These are phyloP conservation scores for Temnothorax rugatulus DNA, from an alignment of 2,888 invertebrate genomes.

Conservation along the genomic window DNA sequence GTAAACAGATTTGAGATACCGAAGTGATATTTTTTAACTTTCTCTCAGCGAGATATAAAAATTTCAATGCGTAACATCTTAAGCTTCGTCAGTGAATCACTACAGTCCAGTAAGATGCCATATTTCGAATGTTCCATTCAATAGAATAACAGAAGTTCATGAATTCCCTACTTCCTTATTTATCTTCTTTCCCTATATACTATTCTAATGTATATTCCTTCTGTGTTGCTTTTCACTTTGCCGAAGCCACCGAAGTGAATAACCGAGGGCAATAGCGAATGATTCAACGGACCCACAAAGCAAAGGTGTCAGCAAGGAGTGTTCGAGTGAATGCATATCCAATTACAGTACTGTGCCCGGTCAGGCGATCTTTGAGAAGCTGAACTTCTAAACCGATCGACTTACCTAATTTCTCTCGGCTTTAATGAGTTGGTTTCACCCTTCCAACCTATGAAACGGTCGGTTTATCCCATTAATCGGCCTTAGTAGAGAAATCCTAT, in stretches of 20 bases:
- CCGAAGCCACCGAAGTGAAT: background rate
- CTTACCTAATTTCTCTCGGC: conserved; percentile 45
- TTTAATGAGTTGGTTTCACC: conserved; percentile 50
- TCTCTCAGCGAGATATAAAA: background rate
- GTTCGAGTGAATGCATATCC: conserved; percentile 71
- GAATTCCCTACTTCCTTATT: background rate
- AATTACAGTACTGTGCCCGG: conserved; percentile 66
- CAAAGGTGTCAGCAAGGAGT: conserved; percentile 60
- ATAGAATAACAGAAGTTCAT: background rate
- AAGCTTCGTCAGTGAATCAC: background rate
- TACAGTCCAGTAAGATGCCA: background rate
- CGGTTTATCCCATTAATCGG: conserved; percentile 39
- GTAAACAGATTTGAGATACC: background rate
- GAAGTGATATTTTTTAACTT: conserved; percentile 8
- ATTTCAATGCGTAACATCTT: background rate
- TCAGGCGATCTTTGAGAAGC: conserved; percentile 55
- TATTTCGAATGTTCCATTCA: background rate
- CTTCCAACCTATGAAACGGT: conserved; percentile 26
- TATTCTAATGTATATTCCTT: conserved; percentile 21
- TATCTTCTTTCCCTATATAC: background rate
- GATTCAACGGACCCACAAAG: conserved; percentile 46
- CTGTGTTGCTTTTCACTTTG: conserved; percentile 24
- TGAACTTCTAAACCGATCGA: conserved; percentile 51
- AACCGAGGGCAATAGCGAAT: conserved; percentile 29
- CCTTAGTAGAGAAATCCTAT: background rate